Evolutionary conservation across 2,113 vertebrate species (phyloP).

Genomic region (Callipepla californica): DNA sequence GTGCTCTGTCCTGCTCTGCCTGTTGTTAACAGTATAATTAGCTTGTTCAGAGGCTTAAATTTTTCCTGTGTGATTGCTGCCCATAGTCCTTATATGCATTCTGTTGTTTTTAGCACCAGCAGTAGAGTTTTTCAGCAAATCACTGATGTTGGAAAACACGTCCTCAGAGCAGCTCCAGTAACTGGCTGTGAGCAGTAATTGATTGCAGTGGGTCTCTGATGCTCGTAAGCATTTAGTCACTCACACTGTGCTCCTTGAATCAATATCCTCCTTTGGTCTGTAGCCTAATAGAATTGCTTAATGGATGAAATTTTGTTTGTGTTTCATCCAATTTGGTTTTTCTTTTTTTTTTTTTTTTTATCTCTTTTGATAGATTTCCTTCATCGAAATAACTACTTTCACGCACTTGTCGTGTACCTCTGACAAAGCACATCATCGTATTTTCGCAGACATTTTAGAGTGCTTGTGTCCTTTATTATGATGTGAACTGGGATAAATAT

Average conservation of each 20-base stretch:
- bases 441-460: neutral
- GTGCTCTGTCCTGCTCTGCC: neutral
- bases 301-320: constrained; percentile 19
- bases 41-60: neutral
- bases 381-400: neutral
- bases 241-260: neutral
- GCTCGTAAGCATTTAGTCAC: constrained; percentile 16
- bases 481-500: neutral
- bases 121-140: neutral
- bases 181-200: neutral
- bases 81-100: neutral
- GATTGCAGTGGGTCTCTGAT: constrained; percentile 4
- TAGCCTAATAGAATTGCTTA: constrained; percentile 32
- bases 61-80: neutral
- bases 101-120: neutral
- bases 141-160: neutral
- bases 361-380: neutral
- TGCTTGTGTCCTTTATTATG: neutral
- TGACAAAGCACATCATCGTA: accelerated
- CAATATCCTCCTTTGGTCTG: constrained; percentile 26
- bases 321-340: constrained; percentile 20
- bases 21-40: neutral
- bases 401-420: accelerated
- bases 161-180: neutral
- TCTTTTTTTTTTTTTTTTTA: neutral